phyloP scores from a whole-genome alignment of 1,140 invertebrate species.

The Vanessa tameamea region DNA sequence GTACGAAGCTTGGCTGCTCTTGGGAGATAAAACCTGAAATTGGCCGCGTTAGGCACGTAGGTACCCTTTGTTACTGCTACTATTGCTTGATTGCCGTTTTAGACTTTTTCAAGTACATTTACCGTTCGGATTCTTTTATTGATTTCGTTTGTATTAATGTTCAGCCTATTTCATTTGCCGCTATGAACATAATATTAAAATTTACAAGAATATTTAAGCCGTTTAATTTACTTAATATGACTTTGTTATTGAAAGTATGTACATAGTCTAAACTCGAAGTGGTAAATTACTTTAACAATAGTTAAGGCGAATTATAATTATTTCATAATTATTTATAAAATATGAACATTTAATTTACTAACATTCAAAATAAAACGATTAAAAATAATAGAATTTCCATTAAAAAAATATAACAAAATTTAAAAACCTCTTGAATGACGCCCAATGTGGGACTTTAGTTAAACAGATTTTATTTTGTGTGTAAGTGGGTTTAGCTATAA shows the following conservation, averaged over 20 bases:
- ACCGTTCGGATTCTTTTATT: neutral
- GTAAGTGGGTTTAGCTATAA: neutral
- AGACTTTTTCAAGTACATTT: neutral
- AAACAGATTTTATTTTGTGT: neutral
- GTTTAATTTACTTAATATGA: too few relatives aligned
- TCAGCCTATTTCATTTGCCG: neutral
- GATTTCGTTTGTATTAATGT: neutral
- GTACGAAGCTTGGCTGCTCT: constrained; percentile 6
- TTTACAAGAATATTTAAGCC: too few relatives aligned
- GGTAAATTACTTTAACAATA: too few relatives aligned
- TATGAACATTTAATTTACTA: too few relatives aligned
- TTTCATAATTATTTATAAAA: too few relatives aligned
- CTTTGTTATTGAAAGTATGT: too few relatives aligned
- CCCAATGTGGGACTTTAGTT: neutral
- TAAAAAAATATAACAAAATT: too few relatives aligned
- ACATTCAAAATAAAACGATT: too few relatives aligned
- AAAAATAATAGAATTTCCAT: too few relatives aligned
- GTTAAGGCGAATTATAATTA: too few relatives aligned
- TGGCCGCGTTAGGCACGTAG: constrained; percentile 3
- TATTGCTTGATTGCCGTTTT: neutral
- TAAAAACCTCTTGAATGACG: neutral
- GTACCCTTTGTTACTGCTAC: neutral
- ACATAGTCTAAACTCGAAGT: too few relatives aligned
- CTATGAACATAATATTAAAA: too few relatives aligned
- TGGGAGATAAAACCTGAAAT: constrained; percentile 11